phyloP scores from a whole-genome alignment of 2,888 invertebrate genomes.

The Tipula lateralis region DNA sequence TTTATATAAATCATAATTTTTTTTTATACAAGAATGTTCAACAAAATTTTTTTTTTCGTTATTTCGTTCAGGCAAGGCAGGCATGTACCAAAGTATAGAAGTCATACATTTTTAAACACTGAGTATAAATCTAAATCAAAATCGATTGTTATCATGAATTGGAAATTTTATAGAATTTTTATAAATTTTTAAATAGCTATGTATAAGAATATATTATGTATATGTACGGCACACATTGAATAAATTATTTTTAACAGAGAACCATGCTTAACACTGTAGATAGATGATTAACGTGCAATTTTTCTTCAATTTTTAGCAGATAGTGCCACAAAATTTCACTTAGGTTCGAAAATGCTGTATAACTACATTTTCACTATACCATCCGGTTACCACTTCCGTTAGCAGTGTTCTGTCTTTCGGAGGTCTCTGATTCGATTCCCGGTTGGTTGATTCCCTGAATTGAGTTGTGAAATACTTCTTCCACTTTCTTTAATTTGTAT shows the following conservation, averaged over 20 bases:
- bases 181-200: neutral
- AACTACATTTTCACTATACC: too few species aligned
- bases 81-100: neutral
- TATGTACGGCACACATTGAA: neutral
- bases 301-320: too few species aligned
- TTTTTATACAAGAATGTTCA: neutral
- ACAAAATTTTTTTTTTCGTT: neutral
- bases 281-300: too few species aligned
- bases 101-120: neutral
- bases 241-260: neutral
- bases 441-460: too few species aligned
- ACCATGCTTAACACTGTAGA: neutral
- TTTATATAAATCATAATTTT: neutral
- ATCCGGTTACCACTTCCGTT: too few species aligned
- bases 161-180: neutral
- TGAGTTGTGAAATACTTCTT: too few species aligned
- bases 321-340: neutral
- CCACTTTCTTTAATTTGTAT: too few species aligned
- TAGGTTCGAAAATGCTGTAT: neutral
- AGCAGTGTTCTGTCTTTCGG: too few species aligned
- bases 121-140: neutral
- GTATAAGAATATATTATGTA: neutral
- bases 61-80: neutral
- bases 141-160: slow-evolving; percentile 24
- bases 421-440: neutral